Evolutionary conservation across 1,140 invertebrate genomes (phyloP).

Genomic region (Eumeta japonica): DNA sequence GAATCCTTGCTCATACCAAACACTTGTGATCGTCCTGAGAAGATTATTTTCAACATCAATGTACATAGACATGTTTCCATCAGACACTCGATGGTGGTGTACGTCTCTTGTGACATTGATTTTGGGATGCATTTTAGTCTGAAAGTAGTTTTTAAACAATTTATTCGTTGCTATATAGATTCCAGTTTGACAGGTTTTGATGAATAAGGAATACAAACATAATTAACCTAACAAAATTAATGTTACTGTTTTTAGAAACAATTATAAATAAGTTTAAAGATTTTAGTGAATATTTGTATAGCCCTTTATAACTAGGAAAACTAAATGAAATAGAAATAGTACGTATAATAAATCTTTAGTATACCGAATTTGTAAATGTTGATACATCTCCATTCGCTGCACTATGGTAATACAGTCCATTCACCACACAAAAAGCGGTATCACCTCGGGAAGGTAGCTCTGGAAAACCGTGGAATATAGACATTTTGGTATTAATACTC

Average conservation of each 20-base stretch:
- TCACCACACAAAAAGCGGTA: conserved; percentile 43
- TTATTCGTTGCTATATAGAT: no score
- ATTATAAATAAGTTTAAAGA: background rate
- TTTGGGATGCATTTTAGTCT: conserved; percentile 42
- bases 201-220: conserved; percentile 5
- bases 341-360: conserved; percentile 23
- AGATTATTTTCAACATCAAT: conserved; percentile 52
- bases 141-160: no score
- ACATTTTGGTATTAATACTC: no score
- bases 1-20: conserved; percentile 53
- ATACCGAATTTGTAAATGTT: conserved; percentile 51
- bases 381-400: conserved; percentile 40
- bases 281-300: background rate
- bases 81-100: conserved; percentile 33
- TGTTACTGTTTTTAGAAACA: background rate
- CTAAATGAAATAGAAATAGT: no score
- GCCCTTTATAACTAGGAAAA: no score
- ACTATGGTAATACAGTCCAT: conserved; percentile 46
- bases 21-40: conserved; percentile 50
- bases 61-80: conserved; percentile 53
- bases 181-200: no score
- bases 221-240: background rate
- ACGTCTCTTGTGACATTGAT: conserved; percentile 45
- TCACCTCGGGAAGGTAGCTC: conserved; percentile 36
- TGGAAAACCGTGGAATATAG: conserved; percentile 45